A percentile compares a stretch with the other conserved stretches of the same genome.
Conservation (phyloP, 2,113 vertebrate species). For the Myrmophylax atrothorax region DNA sequence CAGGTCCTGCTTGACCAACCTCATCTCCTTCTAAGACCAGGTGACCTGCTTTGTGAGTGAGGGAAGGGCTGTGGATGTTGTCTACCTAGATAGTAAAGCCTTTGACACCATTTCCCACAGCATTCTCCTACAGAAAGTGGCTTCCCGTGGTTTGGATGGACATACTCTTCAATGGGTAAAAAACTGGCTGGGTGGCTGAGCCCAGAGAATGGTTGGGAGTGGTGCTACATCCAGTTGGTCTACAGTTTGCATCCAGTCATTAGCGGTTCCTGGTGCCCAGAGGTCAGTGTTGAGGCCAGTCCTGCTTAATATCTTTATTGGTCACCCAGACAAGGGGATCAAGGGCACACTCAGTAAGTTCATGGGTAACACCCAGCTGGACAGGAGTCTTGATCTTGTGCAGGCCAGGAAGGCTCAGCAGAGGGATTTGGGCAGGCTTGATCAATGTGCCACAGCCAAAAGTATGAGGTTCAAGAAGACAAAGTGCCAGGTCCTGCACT, state of each 20-base stretch:
- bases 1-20: background rate
- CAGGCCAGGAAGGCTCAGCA: background rate
- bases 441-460: background rate
- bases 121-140: background rate
- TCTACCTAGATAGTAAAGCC: background rate
- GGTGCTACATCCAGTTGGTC: background rate
- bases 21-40: background rate
- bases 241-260: background rate
- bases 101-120: background rate
- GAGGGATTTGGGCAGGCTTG: too few relatives aligned
- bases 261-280: background rate
- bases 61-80: background rate
- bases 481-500: background rate
- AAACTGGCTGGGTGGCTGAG: background rate
- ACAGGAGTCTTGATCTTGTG: rapidly evolving
- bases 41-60: background rate
- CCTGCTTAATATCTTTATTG: background rate
- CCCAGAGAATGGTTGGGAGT: background rate
- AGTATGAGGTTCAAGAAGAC: too few relatives aligned
- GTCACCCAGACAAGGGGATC: rapidly evolving
- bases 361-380: background rate
- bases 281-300: background rate
- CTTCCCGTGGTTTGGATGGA: background rate
- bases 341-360: background rate
- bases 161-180: background rate